phyloP scores from a whole-genome alignment of 2,797 vertebrate species.

The Okamejei kenojei region DNA sequence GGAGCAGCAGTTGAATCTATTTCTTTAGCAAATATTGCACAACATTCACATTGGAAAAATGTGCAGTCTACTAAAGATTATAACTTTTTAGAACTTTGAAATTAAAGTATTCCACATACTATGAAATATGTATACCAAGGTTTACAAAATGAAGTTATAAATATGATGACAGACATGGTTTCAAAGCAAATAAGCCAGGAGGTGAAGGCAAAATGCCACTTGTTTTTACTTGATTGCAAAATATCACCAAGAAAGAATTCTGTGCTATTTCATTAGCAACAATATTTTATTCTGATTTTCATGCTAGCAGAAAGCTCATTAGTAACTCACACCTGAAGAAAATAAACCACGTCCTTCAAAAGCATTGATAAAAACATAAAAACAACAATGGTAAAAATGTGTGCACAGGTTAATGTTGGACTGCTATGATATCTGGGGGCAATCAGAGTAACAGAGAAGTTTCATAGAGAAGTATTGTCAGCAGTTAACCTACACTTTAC shows the following conservation, averaged over 20 bases:
- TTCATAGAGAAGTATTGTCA: not conserved
- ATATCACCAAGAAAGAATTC: conserved; percentile 34
- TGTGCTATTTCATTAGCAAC: conserved; percentile 9
- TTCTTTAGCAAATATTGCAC: not conserved
- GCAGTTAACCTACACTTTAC: conserved; percentile 7
- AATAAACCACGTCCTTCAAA: not conserved
- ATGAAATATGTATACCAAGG: conserved; percentile 38
- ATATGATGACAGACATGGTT: conserved; percentile 39
- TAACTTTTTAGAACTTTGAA: conserved; percentile 30
- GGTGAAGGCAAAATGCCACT: conserved; percentile 9
- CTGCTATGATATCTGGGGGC: not conserved
- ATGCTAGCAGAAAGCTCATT: not conserved
- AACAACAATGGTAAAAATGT: conserved; percentile 18
- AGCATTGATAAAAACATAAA: not conserved
- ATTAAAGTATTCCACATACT: conserved; percentile 30
- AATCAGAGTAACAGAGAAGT: conserved; percentile 5
- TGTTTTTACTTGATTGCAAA: conserved; percentile 35
- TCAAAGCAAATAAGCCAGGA: conserved; percentile 35
- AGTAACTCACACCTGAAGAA: conserved; percentile 1
- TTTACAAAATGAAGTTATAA: conserved; percentile 33
- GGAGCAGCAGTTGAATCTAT: conserved; percentile 26
- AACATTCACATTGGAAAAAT: conserved; percentile 18
- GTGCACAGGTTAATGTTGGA: conserved; percentile 25
- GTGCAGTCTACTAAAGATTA: conserved; percentile 14
- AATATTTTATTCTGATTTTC: conserved; percentile 22